Evolutionary conservation across 2,888 invertebrate species (phyloP).

Genomic region (Lasioglossum vierecki): DNA sequence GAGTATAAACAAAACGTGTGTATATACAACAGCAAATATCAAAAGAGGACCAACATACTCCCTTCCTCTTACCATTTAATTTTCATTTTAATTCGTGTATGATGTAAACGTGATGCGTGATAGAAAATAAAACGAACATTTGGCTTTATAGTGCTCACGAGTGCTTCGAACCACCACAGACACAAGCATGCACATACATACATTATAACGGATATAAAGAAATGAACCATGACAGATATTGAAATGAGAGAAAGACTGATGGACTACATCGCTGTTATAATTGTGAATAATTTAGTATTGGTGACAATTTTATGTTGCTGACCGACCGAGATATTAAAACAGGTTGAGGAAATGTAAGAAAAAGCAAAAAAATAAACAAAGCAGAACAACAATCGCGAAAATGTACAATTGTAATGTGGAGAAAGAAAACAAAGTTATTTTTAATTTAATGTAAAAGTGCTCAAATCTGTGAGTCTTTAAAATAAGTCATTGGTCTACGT

Average conservation of each 20-base stretch:
- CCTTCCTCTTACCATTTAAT: slow-evolving; percentile 56
- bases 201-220: slow-evolving; percentile 63
- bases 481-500: slow-evolving; percentile 34
- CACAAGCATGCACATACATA: slow-evolving; percentile 57
- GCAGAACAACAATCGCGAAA: slow-evolving; percentile 30
- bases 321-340: slow-evolving; percentile 35
- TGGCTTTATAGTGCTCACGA: slow-evolving; percentile 50
- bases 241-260: slow-evolving; percentile 82
- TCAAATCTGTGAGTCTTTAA: slow-evolving; percentile 55
- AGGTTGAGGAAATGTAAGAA: slow-evolving; percentile 13
- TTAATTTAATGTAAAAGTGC: slow-evolving; percentile 50
- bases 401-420: slow-evolving; percentile 39
- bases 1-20: slow-evolving; percentile 38
- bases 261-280: slow-evolving; percentile 71
- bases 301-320: slow-evolving; percentile 54
- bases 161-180: slow-evolving; percentile 66
- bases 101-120: slow-evolving; percentile 25
- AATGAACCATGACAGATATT: slow-evolving; percentile 79
- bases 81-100: slow-evolving; percentile 39
- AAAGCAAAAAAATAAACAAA: slow-evolving; percentile 6
- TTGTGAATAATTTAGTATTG: slow-evolving; percentile 64
- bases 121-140: slow-evolving; percentile 39
- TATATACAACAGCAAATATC: slow-evolving; percentile 46
- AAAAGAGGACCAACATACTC: slow-evolving; percentile 63
- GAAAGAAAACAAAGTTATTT: slow-evolving; percentile 34